These are phyloP conservation scores for Tiaroga cobitis DNA, from an alignment of 2,797 vertebrate species.

Conservation along the genomic window DNA sequence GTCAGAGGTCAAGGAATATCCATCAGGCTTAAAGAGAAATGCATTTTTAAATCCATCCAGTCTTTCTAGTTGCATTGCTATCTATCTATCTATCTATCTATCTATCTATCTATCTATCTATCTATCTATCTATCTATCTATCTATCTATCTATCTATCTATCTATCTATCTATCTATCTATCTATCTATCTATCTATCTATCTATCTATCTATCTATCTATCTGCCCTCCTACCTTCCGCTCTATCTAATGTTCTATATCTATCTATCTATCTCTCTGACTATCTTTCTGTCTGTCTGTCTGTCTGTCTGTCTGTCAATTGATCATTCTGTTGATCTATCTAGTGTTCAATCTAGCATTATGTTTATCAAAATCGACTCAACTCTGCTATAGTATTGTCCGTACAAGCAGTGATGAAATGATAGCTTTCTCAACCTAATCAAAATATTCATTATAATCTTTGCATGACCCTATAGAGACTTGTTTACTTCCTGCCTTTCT, in stretches of 20 bases:
- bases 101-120: not conserved
- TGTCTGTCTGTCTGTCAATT: no score
- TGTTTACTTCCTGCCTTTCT: conserved; percentile 20
- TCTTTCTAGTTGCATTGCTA: not conserved
- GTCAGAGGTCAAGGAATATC: conserved; percentile 34
- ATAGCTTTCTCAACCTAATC: not conserved
- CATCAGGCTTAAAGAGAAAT: not conserved
- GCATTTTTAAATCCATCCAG: not conserved
- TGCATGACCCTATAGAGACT: not conserved
- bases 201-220: not conserved
- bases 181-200: not conserved
- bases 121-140: no score
- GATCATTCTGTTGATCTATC: not conserved
- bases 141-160: no score
- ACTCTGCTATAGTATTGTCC: not conserved
- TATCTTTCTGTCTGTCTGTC: not conserved
- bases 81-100: not conserved
- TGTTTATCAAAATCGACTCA: not conserved
- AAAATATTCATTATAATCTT: conserved; percentile 8
- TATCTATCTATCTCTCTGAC: not conserved
- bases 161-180: no score
- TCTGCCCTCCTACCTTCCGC: no score
- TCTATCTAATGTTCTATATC: no score
- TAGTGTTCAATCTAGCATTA: not conserved
- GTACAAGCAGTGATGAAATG: not conserved